Conservation (phyloP, 2,888 invertebrate genomes). For the Brachyptera risi region DNA sequence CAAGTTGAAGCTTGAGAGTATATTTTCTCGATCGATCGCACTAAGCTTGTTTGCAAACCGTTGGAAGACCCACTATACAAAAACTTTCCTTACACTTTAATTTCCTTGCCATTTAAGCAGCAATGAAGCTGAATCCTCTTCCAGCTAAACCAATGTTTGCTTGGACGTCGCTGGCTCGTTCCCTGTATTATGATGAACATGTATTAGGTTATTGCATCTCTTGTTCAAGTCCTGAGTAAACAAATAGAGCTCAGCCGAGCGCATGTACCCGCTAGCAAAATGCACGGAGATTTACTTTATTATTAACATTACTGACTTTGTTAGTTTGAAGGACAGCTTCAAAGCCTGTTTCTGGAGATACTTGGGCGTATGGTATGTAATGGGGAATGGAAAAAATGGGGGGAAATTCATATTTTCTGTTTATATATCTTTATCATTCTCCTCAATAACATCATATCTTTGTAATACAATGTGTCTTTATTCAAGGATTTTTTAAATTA, state of each 20-base stretch:
- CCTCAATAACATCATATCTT: no score
- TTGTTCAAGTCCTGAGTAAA: slow-evolving; percentile 6
- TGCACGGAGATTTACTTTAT: slow-evolving; percentile 7
- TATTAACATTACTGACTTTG: slow-evolving; percentile 27
- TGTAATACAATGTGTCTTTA: no score
- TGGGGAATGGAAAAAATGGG: no score
- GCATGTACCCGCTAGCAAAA: slow-evolving; percentile 6
- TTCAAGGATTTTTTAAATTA: no score
- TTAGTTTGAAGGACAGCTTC: slow-evolving; percentile 6
- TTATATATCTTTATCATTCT: no score
- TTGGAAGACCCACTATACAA: no score
- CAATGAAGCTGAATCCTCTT: slow-evolving; percentile 28
- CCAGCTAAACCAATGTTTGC: slow-evolving; percentile 31
- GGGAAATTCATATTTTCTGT: slow-evolving; percentile 14
- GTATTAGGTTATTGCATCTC: slow-evolving; percentile 12
- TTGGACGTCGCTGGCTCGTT: slow-evolving; percentile 12
- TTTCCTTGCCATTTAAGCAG: no score
- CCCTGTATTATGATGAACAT: background rate
- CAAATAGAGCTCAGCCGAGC: background rate
- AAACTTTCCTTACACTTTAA: no score
- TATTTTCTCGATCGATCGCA: no score
- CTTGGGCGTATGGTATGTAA: background rate
- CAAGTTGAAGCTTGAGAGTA: no score
- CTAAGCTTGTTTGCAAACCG: no score
- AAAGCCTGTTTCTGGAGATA: slow-evolving; percentile 16